Evolutionary conservation across 1,140 invertebrate genomes (phyloP), one percentile per base, ranked within the genome.

Genomic region (Eumeta japonica): DNA sequence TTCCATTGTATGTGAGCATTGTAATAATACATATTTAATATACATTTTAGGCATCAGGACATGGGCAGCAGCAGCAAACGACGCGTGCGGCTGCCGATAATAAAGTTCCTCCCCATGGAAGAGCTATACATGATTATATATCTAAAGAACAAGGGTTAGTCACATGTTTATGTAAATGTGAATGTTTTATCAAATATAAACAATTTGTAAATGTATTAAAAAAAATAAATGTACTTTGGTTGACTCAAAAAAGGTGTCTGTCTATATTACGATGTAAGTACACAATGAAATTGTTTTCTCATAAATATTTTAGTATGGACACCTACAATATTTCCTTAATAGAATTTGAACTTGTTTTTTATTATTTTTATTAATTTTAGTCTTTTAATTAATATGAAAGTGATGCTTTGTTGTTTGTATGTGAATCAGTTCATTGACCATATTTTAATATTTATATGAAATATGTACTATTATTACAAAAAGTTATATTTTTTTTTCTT

Each of bases 51-150:
- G 7, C 20, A 7, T 24, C n/a, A n/a, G n/a, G n/a, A n/a, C n/a
- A n/a, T n/a, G n/a, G n/a, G n/a, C n/a, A 61, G 43, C 40, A 43
- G 3, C 57, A 57, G 39, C 59, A 53, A 33, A 41, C 39, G 16
- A 52, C 39, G 20, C 66, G 66, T 42, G 47, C 47, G 19, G 43
- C 44, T 32, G 74, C 56, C 46, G 66, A 42, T 41, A 67, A 51
- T 50, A 71, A 52, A 53, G 41, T 52, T 52, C 67, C 82, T 37
- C 89, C 90, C 3, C 90, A 90, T 77, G 91, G 89, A 1, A 83
- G 88, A 65, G 92, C 91, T 15, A 79, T 94, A 14, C 92, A 91
- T 67, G 89, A 92, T 70, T 95, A 90, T 66, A 79, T 85, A 38
- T 87, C 88, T 1, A 87, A 86, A 67, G 89, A 92, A 66, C 80